These are phyloP conservation scores for Laticauda colubrina DNA, from an alignment of 2,113 vertebrate species.

Conservation along the genomic window DNA sequence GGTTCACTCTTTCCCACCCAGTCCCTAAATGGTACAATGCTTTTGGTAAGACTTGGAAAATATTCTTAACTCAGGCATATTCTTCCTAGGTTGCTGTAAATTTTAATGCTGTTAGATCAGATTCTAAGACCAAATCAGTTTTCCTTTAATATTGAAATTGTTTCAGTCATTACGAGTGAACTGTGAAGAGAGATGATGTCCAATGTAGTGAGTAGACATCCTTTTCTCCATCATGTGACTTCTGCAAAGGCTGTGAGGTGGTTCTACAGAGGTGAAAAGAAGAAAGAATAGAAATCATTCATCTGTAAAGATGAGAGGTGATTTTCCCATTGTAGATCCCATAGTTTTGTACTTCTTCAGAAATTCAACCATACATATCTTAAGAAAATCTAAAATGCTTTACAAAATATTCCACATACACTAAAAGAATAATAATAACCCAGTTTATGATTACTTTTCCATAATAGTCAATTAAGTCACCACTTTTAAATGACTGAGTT, in stretches of 20 bases:
- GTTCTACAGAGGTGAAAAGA: conserved; percentile 76
- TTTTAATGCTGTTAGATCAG: conserved; percentile 70
- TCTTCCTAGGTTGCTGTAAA: conserved; percentile 57
- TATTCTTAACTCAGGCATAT: conserved; percentile 61
- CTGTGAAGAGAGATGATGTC: conserved; percentile 91
- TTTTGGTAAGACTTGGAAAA: conserved; percentile 61
- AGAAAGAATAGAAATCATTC: conserved; percentile 31
- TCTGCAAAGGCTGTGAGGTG: conserved; percentile 96
- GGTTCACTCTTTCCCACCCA: conserved; percentile 37
- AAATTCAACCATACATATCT: not conserved
- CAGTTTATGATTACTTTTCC: not conserved
- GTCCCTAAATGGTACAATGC: conserved; percentile 57
- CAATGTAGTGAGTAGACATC: conserved; percentile 87
- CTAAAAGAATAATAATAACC: not conserved
- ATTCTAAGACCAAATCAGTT: conserved; percentile 64
- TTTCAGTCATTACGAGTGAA: conserved; percentile 79
- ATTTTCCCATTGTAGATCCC: not conserved
- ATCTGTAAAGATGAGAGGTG: not conserved
- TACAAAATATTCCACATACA: not conserved
- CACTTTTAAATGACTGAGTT: not conserved
- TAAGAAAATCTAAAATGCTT: not conserved
- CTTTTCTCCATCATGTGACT: conserved; percentile 96
- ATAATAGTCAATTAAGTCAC: not conserved
- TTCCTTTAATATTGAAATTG: conserved; percentile 66
- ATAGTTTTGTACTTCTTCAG: not conserved